Base-by-base conservation (phyloP, 2,888 invertebrate genomes). In the Ctenicera cuprea region DNA sequence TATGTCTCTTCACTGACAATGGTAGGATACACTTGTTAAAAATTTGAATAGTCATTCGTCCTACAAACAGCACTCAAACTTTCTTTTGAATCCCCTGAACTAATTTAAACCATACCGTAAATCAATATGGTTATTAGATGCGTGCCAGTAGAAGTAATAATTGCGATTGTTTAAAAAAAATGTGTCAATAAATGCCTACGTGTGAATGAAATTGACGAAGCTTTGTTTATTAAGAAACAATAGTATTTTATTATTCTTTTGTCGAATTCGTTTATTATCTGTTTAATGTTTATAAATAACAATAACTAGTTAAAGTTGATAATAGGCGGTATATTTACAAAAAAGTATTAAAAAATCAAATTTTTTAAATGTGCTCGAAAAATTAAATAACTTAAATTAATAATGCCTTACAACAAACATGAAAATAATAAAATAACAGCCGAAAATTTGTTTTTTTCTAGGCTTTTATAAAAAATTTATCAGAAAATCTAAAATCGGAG, bases 231-330 rank as follows among this genome's bases (percentile, higher is more conserved):
- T 45, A 18, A 45, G 4, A 45, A 45, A 18, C 45, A 45, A 45
- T 43, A n/a, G 41, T 14, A 43, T 12, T 45, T 45, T 8, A 3
- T 43, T n/a, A 1, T 54, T 54, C 4, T 54, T 54, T 22, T 26
- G 22, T 43, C 14, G 14, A 48, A 65, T 65, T 50, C 37, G 33
- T 50, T 64, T 52, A 16, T 52, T 52, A 52, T 52, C 26, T n/a
- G 16, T 52, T 52, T 52, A 52, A 26, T 14, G 45, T 30, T 67
- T 45, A 67, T 67, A 67, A 67, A 67, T 67, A 67, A 67, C 67
- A 67, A 59, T 67, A 59, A 67, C 67, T 67, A 67, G 37, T 57
- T 48, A 65, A 65, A 67, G n/a, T 33, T 30, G 67, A 26, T 41
- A 48, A 45, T 26, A 14, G 54, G 41, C 22, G 38, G 41, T 41